These are phyloP conservation scores for Drosophila dives DNA, from an alignment of 2,888 invertebrate genomes.

Conservation along the genomic window DNA sequence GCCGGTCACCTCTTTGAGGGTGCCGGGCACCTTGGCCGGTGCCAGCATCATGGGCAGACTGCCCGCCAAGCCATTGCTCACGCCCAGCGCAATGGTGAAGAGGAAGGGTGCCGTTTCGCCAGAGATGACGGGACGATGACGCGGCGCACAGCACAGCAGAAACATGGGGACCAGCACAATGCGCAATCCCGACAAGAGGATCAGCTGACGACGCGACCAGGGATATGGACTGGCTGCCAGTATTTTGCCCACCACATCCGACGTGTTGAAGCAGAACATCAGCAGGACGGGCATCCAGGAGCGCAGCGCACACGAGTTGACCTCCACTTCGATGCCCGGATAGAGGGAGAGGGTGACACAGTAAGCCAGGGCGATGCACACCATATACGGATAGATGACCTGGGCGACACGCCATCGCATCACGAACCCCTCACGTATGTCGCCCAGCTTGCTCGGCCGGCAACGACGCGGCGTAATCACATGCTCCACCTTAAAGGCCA, in stretches of 20 bases:
- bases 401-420: constrained; percentile 92
- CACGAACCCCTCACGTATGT: constrained; percentile 83
- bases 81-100: constrained; percentile 90
- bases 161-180: constrained; percentile 92
- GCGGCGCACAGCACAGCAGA: constrained; percentile 92
- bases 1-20: constrained; percentile 95
- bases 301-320: constrained; percentile 92
- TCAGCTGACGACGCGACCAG: constrained; percentile 92
- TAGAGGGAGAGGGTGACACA: constrained; percentile 95
- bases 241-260: constrained; percentile 92
- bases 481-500: constrained; percentile 85
- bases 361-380: constrained; percentile 94
- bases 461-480: constrained; percentile 83
- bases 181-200: constrained; percentile 90
- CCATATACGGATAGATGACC: constrained; percentile 95
- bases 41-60: constrained; percentile 97
- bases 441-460: constrained; percentile 82
- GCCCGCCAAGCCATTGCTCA: constrained; percentile 94
- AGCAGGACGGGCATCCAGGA: constrained; percentile 96
- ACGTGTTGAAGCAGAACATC: constrained; percentile 95
- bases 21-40: constrained; percentile 93
- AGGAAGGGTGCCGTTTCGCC: constrained; percentile 88
- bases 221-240: constrained; percentile 92
- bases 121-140: constrained; percentile 90
- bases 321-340: constrained; percentile 95